Conservation (phyloP, 2,113 vertebrate genomes). For the Narcine bancroftii region DNA sequence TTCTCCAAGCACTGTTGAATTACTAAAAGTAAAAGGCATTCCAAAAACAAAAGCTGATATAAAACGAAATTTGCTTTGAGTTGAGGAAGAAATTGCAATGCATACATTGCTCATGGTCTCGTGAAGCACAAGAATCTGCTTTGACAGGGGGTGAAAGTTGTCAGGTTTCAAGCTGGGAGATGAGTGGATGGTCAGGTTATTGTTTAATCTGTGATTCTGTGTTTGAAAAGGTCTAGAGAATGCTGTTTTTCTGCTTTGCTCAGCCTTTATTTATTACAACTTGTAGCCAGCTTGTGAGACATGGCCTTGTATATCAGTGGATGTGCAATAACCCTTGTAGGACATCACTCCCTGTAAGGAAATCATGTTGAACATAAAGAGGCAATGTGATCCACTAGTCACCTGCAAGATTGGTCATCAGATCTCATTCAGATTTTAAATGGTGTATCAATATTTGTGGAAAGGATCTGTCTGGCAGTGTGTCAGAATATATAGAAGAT, state of each 20-base stretch:
- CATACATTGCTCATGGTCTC: not conserved
- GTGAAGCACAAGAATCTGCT: not conserved
- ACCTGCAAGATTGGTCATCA: not conserved
- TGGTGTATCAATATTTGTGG: not conserved
- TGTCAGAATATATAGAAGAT: not conserved
- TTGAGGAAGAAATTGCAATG: not conserved
- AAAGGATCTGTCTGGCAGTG: not conserved
- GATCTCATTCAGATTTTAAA: not conserved
- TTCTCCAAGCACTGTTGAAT: not conserved
- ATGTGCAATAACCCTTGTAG: not conserved
- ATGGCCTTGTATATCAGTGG: not conserved
- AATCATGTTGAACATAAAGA: not conserved
- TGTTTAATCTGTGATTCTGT: not conserved
- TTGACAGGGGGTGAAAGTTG: not conserved
- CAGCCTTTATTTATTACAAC: constrained; percentile 96
- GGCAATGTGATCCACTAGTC: not conserved
- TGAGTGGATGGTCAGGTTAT: not conserved
- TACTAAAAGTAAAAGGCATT: not conserved
- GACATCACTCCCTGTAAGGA: not conserved
- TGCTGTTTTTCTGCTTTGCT: constrained; percentile 91
- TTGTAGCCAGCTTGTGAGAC: constrained; percentile 88
- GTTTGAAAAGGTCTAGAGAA: not conserved
- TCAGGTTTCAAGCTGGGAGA: not conserved
- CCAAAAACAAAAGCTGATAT: not conserved
- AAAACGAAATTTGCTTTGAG: not conserved